A percentile compares a stretch with the other conserved stretches of the same genome.
These are phyloP conservation scores for Imbricaverruca yamaguchii DNA, from an alignment of 2,888 invertebrate genomes.

Conservation along the genomic window DNA sequence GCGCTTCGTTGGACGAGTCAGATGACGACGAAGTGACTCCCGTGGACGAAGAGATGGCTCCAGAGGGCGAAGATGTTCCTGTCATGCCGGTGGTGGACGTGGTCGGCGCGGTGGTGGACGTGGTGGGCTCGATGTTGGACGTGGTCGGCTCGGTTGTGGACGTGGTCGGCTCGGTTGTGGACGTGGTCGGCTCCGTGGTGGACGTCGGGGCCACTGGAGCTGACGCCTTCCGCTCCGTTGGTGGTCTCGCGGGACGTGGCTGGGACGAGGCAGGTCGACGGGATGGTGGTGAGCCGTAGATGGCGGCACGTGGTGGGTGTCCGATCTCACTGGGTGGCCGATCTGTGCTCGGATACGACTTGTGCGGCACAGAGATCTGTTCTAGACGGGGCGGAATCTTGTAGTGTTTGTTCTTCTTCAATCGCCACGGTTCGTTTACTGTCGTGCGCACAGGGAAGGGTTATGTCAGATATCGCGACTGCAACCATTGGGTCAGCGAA, in stretches of 20 bases:
- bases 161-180: slow-evolving; percentile 2
- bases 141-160: neutral
- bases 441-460: neutral
- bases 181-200: neutral
- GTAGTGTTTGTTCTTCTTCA: neutral
- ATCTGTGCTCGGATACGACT: neutral
- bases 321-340: slow-evolving; percentile 16
- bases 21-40: neutral
- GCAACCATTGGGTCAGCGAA: no score
- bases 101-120: neutral
- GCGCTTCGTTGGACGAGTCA: no score
- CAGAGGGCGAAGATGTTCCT: neutral
- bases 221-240: neutral
- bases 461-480: neutral
- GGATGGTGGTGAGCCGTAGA: neutral
- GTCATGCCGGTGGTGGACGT: neutral
- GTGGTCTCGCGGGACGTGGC: neutral
- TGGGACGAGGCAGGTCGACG: neutral
- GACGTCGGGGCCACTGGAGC: neutral
- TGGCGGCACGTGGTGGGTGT: slow-evolving; percentile 1
- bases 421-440: neutral
- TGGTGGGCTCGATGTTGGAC: neutral
- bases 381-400: neutral
- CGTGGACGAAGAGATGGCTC: neutral
- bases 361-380: neutral